phyloP scores from a whole-genome alignment of 2,888 invertebrate genomes.

The Tetanocera ferruginea region DNA sequence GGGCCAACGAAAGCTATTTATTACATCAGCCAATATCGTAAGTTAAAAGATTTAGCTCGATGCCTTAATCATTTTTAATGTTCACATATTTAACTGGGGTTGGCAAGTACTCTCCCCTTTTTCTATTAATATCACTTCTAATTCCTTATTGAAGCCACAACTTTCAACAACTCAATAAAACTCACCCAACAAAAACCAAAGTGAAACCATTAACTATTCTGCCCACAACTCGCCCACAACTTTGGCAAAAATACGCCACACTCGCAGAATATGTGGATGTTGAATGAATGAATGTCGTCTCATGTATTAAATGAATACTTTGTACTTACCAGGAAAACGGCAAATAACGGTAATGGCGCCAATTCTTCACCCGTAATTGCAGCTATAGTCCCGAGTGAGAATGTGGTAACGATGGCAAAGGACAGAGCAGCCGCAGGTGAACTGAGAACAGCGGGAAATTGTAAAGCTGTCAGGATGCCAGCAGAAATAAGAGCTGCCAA shows the following conservation, averaged over 20 bases:
- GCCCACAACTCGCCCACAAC: neutral
- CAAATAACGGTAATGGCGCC: conserved; percentile 77
- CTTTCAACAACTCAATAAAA: neutral
- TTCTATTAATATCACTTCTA: neutral
- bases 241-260: neutral
- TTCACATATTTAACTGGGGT: neutral
- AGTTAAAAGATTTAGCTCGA: too few relatives aligned
- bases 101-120: neutral
- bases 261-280: neutral
- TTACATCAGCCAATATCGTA: too few relatives aligned
- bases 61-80: too few relatives aligned
- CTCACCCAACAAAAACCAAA: neutral
- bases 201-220: neutral
- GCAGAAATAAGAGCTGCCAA: conserved; percentile 65
- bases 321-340: conserved; percentile 77
- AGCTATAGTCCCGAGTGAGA: conserved; percentile 67
- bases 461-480: conserved; percentile 66
- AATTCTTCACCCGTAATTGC: conserved; percentile 66
- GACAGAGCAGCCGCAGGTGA: conserved; percentile 68
- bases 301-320: neutral
- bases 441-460: conserved; percentile 69
- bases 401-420: conserved; percentile 68
- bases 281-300: neutral
- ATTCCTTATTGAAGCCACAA: neutral
- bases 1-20: too few relatives aligned